Evolutionary conservation across 2,888 invertebrate genomes (phyloP), one percentile per base, ranked within the genome.

Genomic region (Sphecodes monilicornis): DNA sequence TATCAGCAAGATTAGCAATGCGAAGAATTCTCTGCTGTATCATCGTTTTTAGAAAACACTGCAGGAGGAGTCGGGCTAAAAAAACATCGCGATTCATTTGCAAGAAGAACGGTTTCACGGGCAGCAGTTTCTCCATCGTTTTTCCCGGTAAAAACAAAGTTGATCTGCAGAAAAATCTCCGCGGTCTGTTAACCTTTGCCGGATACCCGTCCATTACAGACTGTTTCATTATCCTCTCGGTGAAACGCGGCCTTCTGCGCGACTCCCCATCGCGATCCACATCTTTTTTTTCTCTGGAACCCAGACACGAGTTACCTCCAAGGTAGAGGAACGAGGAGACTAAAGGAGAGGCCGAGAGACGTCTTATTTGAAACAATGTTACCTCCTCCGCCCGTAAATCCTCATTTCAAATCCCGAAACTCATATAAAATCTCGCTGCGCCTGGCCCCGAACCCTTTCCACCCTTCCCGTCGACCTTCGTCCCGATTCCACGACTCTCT

Each of bases 331-430:
- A 69, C 43, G 32, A 39, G 36, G 18, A 29, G 50, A 10, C 8
- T 32, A 46, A 57, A 32, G 26, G 43, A 43, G 50, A 54, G 64
- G 41, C 36, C 36, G 60, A 43, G 88, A 92, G 92, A 94, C 91
- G 92, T 94, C 94, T 94, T 93, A 93, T 93, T 94, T 91, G 93
- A 94, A 94, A 94, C 94, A 94, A 94, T 94, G 94, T 94, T 93
- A 90, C 84, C 80, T 80, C 68, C 68, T 80, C 93, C 91, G 93
- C 90, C 93, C 94, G 94, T 94, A 94, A 94, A 94, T 94, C 91
- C 93, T 94, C 94, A 93, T 94, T 94, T 92, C 93, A 91, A 93
- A 94, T 93, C 92, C 92, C 92, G 90, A 92, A 93, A 93, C 93
- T 93, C 94, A 91, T 94, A 94, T 94, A 94, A 94, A 94, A 93